phyloP scores from a whole-genome alignment of 2,113 vertebrate genomes.

The Scortum barcoo region DNA sequence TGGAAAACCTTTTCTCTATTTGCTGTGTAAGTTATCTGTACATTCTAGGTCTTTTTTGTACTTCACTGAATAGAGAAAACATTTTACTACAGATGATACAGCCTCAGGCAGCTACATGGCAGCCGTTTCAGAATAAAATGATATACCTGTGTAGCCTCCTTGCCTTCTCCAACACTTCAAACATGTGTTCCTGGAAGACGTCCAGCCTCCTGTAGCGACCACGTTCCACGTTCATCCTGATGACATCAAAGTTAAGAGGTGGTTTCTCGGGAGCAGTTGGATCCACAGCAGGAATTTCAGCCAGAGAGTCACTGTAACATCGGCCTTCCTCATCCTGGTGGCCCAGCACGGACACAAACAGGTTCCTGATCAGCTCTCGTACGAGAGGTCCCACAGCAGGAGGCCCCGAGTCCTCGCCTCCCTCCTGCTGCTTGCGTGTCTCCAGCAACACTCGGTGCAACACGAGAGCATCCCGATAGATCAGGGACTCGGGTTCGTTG shows the following conservation, averaged over 20 bases:
- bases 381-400: conserved; percentile 92
- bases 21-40: not conserved
- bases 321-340: conserved; percentile 98
- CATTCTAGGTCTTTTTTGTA: not conserved
- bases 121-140: not conserved
- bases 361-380: conserved; percentile 96
- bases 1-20: too few species aligned
- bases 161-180: conserved; percentile 96
- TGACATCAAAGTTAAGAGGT: conserved; percentile 94
- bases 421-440: conserved; percentile 93
- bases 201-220: conserved; percentile 94
- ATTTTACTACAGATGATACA: not conserved
- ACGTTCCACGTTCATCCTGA: conserved; percentile 93
- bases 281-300: conserved; percentile 94
- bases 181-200: conserved; percentile 98
- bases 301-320: conserved; percentile 98
- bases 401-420: conserved; percentile 90
- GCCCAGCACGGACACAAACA: conserved; percentile 97
- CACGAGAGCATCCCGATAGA: conserved; percentile 97
- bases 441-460: conserved; percentile 95
- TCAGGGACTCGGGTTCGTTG: conserved; percentile 97
- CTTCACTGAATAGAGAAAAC: not conserved
- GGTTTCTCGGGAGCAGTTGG: conserved; percentile 90
- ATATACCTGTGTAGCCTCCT: conserved; percentile 92
- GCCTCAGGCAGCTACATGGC: too few species aligned